These are phyloP conservation scores for Lypha dubia DNA, from an alignment of 2,888 invertebrate species.

Conservation along the genomic window DNA sequence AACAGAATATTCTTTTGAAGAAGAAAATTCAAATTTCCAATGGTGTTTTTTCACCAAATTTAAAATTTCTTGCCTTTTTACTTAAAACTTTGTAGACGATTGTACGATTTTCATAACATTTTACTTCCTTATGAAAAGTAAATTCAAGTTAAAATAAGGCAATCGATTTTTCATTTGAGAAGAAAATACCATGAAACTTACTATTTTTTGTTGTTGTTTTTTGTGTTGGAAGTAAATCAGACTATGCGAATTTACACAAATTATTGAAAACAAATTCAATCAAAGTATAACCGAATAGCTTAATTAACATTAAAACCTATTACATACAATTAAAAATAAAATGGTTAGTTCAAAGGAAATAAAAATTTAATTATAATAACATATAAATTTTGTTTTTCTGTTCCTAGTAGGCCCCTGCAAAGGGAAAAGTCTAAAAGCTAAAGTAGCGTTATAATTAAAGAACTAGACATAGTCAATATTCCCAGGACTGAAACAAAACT, in stretches of 20 bases:
- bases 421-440: not conserved
- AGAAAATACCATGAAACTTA: not conserved
- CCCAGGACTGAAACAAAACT: too few relatives aligned
- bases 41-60: not conserved
- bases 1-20: constrained; percentile 1
- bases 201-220: not conserved
- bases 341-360: constrained; percentile 70
- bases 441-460: too few relatives aligned
- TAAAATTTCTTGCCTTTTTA: not conserved
- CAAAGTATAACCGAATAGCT: constrained; percentile 40
- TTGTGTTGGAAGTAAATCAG: constrained; percentile 7
- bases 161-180: not conserved
- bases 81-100: not conserved
- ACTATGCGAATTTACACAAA: constrained; percentile 21
- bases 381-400: constrained; percentile 40
- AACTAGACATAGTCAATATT: too few relatives aligned
- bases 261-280: constrained; percentile 3
- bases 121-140: not conserved
- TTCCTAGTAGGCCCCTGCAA: too few relatives aligned
- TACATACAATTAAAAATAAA: constrained; percentile 49
- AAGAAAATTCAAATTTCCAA: not conserved
- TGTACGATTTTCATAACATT: too few relatives aligned
- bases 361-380: constrained; percentile 56
- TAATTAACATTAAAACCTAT: constrained; percentile 47
- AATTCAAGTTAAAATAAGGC: not conserved